phyloP scores from a whole-genome alignment of 92 coral and sea anemone species.

The Meandrina meandrites region DNA sequence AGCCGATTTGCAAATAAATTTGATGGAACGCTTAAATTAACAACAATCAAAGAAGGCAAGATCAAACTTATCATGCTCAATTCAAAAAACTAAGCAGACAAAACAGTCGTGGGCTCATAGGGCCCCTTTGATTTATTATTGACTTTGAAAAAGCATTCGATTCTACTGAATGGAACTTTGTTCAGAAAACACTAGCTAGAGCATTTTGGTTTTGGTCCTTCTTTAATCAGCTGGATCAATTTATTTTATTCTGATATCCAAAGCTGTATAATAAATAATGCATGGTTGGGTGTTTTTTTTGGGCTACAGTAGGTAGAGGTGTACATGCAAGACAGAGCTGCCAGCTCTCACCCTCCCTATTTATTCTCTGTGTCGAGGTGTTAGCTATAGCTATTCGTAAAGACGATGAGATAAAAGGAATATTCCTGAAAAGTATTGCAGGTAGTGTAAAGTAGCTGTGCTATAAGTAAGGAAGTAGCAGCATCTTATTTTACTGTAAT shows the following conservation, averaged over 20 bases:
- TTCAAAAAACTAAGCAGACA: no score
- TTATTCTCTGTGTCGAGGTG: conserved; percentile 40
- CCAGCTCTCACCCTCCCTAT: conserved; percentile 35
- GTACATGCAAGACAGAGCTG: conserved; percentile 47
- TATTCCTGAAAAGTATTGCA: no score
- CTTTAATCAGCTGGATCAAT: conserved; percentile 1
- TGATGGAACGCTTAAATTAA: no score
- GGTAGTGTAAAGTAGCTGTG: no score
- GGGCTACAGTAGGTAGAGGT: conserved; percentile 18
- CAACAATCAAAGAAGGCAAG: no score
- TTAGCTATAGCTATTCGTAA: conserved; percentile 25
- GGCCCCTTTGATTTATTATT: no score
- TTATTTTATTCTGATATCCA: conserved; percentile 18
- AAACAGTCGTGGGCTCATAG: no score
- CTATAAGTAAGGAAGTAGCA: no score
- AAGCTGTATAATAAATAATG: background rate
- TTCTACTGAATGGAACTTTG: conserved; percentile 17
- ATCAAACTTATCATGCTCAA: no score
- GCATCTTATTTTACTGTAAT: no score
- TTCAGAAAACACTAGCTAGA: background rate
- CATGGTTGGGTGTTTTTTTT: conserved; percentile 19
- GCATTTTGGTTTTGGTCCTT: conserved; percentile 24
- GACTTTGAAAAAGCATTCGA: conserved; percentile 33
- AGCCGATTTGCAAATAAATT: no score
- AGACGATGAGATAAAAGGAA: conserved; percentile 10